Base-by-base conservation (phyloP, 2,113 vertebrate species). In the Aphyosemion australe region DNA sequence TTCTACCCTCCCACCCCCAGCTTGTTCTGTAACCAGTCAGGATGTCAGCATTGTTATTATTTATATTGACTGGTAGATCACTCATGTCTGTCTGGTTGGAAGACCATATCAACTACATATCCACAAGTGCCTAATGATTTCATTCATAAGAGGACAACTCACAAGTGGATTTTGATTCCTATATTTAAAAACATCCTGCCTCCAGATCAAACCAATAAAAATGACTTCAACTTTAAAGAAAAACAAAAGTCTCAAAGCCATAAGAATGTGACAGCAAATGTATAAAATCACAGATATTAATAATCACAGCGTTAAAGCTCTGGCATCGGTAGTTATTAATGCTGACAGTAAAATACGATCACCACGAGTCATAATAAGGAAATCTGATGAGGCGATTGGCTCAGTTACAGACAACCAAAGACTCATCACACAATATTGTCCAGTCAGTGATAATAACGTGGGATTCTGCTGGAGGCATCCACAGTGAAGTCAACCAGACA, bases 381-480 rank as follows among this genome's bases (percentile, higher is more conserved):
- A 74, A 50, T 37, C 18, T 39, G 57, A 46, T 0, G 48, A 68
- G 62, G 50, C 13, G 0, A 34, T 63, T 51, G 4, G 50, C 18
- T 52, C 67, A 49, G 37, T 57, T 63, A 15, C 47, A 65, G 41
- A 68, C 32, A 60, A 58, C 18, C 60, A 70, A 52, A 59, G 15
- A 69, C 78, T 67, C 18, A 61, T 79, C 77, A 56, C 72, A 50
- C 80, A 76, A 71, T 69, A 69, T 75, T 19, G 60, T 72, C 73
- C 64, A 45, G 72, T 34, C 20, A 12, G 64, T 69, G 47, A 59
- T 82, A 79, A 80, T 76, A 78, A 72, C 31, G 16, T 61, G 32
- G 48, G 50, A 68, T 57, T 84, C 76, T 72, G 82, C 80, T 78
- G 78, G 72, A 79, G 82, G 72, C 75, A 3, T 37, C 71, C 20